Percentiles rank a stretch among this genome's conserved stretches.
Evolutionary conservation across 2,113 vertebrate genomes (phyloP).

Genomic region (Urocynchramus pylzowi): DNA sequence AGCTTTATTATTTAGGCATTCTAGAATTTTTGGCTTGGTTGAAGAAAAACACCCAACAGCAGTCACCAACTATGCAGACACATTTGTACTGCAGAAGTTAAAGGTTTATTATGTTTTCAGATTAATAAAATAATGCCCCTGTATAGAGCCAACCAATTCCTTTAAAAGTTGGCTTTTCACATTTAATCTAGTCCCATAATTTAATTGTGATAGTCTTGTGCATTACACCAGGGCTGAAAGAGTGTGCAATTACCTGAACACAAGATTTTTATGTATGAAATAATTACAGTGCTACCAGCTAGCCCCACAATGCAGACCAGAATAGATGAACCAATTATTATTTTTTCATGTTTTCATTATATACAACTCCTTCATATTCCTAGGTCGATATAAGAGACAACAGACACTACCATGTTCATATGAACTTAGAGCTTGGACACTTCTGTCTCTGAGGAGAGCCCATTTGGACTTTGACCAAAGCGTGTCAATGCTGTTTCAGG

Average conservation of each 20-base stretch:
- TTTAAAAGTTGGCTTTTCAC: slow-evolving; percentile 31
- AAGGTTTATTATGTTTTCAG: slow-evolving; percentile 22
- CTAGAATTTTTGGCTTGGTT: background rate
- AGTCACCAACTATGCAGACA: background rate
- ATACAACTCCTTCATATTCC: background rate
- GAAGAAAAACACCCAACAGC: background rate
- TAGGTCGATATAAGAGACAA: background rate
- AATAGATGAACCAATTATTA: background rate
- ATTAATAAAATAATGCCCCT: slow-evolving; percentile 17
- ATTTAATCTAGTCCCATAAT: slow-evolving; percentile 38
- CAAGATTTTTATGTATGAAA: slow-evolving; percentile 27
- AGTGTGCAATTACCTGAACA: slow-evolving; percentile 34
- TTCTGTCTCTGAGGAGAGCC: background rate
- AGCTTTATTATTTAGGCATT: background rate
- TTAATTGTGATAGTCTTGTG: background rate
- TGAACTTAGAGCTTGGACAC: background rate
- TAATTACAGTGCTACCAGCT: background rate
- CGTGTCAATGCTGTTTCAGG: background rate
- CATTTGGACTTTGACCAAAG: background rate
- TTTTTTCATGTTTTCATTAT: background rate
- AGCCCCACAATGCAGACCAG: background rate
- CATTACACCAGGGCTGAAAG: slow-evolving; percentile 17
- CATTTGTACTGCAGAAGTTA: background rate
- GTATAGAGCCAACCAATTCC: background rate
- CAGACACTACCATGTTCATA: background rate